A percentile compares a stretch with the other conserved stretches of the same genome.
Conservation (phyloP, 2,113 vertebrate genomes). For the Coptodon rendalli region DNA sequence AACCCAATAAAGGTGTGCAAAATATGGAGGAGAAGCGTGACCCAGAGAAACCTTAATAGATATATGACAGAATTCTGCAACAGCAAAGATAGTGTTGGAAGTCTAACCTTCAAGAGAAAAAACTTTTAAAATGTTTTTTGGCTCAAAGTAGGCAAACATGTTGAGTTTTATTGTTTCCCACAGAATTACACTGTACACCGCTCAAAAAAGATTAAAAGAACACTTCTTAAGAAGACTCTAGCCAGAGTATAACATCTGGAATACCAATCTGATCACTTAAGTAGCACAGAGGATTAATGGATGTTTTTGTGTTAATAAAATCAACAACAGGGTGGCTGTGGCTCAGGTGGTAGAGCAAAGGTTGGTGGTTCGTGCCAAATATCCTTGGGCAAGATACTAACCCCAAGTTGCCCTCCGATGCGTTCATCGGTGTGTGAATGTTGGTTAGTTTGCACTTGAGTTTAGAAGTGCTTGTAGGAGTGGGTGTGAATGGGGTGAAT, state of each 20-base stretch:
- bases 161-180: neutral
- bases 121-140: neutral
- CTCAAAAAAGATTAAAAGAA: neutral
- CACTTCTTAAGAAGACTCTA: neutral
- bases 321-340: neutral
- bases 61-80: neutral
- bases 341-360: neutral
- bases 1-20: neutral
- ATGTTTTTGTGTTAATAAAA: neutral
- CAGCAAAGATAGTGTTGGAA: accelerated
- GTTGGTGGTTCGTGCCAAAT: neutral
- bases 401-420: neutral
- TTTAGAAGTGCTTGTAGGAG: neutral
- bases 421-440: neutral
- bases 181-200: neutral
- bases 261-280: neutral
- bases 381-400: neutral
- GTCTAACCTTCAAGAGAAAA: neutral
- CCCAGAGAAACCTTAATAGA: neutral
- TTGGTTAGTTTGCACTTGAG: neutral
- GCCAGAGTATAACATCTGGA: neutral
- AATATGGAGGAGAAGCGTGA: neutral
- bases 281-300: neutral
- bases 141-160: neutral
- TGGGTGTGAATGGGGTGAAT: neutral